These are phyloP conservation scores for Rhamnusium bicolor DNA, from an alignment of 2,888 invertebrate species.

Conservation along the genomic window DNA sequence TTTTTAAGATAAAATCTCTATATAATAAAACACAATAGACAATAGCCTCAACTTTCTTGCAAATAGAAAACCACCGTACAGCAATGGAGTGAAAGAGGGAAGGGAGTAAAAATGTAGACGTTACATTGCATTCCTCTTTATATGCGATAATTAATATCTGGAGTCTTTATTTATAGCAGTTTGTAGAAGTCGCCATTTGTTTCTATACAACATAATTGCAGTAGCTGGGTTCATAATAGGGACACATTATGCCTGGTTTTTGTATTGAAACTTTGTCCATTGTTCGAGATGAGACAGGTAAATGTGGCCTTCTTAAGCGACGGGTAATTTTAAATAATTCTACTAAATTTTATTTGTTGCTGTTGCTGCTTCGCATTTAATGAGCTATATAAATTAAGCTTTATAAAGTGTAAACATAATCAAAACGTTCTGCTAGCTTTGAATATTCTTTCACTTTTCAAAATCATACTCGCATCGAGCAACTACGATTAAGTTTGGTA, in stretches of 20 bases:
- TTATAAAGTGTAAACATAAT: background rate
- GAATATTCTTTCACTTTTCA: no score
- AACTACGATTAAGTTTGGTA: no score
- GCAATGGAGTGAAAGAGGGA: background rate
- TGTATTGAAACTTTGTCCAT: conserved; percentile 42
- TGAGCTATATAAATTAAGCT: background rate
- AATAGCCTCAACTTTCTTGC: conserved; percentile 45
- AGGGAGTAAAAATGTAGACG: conserved; percentile 29
- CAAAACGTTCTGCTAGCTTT: background rate
- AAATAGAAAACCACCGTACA: conserved; percentile 17
- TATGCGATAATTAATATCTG: conserved; percentile 60
- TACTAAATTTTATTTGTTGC: background rate
- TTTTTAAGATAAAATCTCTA: conserved; percentile 49
- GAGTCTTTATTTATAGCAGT: conserved; percentile 56
- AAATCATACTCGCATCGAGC: no score
- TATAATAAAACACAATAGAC: conserved; percentile 51
- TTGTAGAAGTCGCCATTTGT: conserved; percentile 56
- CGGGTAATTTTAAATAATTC: background rate
- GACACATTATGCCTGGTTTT: conserved; percentile 50
- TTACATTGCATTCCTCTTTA: conserved; percentile 46
- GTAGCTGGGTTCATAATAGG: conserved; percentile 46
- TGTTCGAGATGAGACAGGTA: conserved; percentile 27
- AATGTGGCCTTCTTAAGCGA: background rate
- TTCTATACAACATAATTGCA: conserved; percentile 54
- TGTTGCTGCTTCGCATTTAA: background rate